Percentiles rank a stretch among this genome's conserved stretches.
Conservation (phyloP, 2,888 invertebrate genomes). For the Malthinus flaveolus region DNA sequence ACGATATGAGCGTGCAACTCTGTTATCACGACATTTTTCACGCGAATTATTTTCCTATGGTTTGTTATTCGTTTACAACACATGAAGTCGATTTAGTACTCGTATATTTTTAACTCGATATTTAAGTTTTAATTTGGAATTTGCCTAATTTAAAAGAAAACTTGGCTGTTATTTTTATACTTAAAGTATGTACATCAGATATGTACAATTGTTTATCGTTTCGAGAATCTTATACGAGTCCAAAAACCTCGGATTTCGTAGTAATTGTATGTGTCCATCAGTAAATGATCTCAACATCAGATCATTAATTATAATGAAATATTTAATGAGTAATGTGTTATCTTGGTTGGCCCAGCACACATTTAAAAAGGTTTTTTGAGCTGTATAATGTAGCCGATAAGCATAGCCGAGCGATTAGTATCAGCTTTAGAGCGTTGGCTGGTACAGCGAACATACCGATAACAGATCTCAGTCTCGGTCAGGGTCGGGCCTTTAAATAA, state of each 20-base stretch:
- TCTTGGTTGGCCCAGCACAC: slow-evolving; percentile 34
- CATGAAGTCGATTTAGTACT: slow-evolving; percentile 1
- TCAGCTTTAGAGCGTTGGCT: slow-evolving; percentile 26
- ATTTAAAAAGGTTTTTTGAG: slow-evolving; percentile 35
- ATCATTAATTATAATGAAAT: slow-evolving; percentile 41
- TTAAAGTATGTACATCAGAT: neutral
- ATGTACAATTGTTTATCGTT: slow-evolving; percentile 14
- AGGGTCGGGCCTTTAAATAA: slow-evolving; percentile 14
- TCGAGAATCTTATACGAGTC: slow-evolving; percentile 21
- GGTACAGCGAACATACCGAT: slow-evolving; percentile 23
- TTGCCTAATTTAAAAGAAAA: too few species aligned
- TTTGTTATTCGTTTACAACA: slow-evolving; percentile 9
- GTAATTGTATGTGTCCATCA: slow-evolving; percentile 32
- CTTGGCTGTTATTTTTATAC: too few species aligned
- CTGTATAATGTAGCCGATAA: slow-evolving; percentile 33
- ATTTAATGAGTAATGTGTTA: slow-evolving; percentile 41
- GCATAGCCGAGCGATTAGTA: slow-evolving; percentile 29
- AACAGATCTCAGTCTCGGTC: slow-evolving; percentile 24
- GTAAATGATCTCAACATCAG: slow-evolving; percentile 26
- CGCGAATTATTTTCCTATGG: slow-evolving; percentile 12
- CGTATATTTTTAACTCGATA: neutral
- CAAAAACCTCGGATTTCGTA: slow-evolving; percentile 24
- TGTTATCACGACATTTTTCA: slow-evolving; percentile 31
- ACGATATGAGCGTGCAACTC: slow-evolving; percentile 42
- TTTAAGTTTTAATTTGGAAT: too few species aligned